These are phyloP conservation scores for Rhinichthys klamathensis DNA, from an alignment of 2,113 vertebrate species.

Conservation along the genomic window DNA sequence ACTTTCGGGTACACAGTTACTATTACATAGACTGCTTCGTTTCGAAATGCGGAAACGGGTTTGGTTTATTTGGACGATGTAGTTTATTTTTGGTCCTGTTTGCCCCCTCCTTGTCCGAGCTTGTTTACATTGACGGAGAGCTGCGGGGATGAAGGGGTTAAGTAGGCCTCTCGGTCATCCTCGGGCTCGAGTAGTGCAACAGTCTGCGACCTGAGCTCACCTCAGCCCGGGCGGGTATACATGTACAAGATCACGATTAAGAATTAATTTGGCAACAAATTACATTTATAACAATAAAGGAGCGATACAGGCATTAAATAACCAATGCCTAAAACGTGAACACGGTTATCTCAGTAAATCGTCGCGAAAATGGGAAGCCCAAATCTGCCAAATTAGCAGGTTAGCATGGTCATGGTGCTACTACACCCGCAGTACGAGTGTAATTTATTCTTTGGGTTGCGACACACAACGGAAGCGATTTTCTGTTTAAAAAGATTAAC, in stretches of 20 bases:
- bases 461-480: background rate
- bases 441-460: constrained; percentile 24
- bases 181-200: constrained; percentile 70
- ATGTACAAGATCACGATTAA: constrained; percentile 9
- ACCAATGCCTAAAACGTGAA: background rate
- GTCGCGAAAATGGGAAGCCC: constrained; percentile 6
- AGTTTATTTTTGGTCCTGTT: constrained; percentile 70
- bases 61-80: constrained; percentile 51
- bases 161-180: constrained; percentile 74
- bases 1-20: background rate
- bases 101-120: constrained; percentile 68
- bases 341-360: background rate
- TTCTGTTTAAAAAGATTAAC: background rate
- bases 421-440: background rate
- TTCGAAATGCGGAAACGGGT: background rate
- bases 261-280: background rate
- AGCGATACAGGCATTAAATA: background rate
- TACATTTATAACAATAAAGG: background rate
- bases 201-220: constrained; percentile 63
- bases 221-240: constrained; percentile 9
- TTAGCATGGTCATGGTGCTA: constrained; percentile 37
- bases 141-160: constrained; percentile 69
- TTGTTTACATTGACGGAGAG: constrained; percentile 79
- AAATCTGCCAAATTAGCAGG: constrained; percentile 31
- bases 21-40: background rate